Evolutionary conservation across 2,888 invertebrate genomes (phyloP).

Genomic region (Caenorhabditis doughertyi): DNA sequence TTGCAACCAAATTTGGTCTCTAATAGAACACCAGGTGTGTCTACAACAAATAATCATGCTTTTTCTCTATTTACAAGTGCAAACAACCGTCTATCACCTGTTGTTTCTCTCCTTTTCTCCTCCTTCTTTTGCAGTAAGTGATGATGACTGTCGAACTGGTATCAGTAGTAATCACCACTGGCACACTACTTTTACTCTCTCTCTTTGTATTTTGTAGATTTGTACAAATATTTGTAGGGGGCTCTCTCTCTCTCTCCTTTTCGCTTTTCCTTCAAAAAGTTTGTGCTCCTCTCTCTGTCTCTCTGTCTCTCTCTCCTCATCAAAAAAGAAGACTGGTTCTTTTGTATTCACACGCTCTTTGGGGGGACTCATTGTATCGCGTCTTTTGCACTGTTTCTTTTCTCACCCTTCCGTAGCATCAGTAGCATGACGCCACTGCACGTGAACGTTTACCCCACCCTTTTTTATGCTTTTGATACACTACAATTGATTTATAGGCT

Average conservation of each 20-base stretch:
- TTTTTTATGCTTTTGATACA: neutral
- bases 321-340: slow-evolving; percentile 9
- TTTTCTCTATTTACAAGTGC: slow-evolving; percentile 6
- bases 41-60: neutral
- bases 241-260: neutral
- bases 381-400: slow-evolving; percentile 5
- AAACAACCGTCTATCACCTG: slow-evolving; percentile 5
- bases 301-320: neutral
- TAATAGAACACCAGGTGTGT: slow-evolving; percentile 16
- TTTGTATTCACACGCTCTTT: slow-evolving; percentile 4
- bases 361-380: slow-evolving; percentile 1
- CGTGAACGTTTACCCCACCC: neutral
- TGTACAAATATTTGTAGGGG: slow-evolving; percentile 41
- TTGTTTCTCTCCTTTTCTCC: neutral
- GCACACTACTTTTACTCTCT: neutral
- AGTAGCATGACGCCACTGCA: slow-evolving; percentile 7
- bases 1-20: neutral
- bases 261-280: no score
- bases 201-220: slow-evolving; percentile 11
- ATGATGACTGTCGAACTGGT: neutral
- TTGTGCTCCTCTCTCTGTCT: neutral
- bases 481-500: no score
- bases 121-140: neutral
- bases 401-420: slow-evolving; percentile 12
- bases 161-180: slow-evolving; percentile 13